A percentile compares a stretch with the other conserved stretches of the same genome.
Evolutionary conservation across 2,888 invertebrate species (phyloP).

Genomic region (Eurytoma californica): DNA sequence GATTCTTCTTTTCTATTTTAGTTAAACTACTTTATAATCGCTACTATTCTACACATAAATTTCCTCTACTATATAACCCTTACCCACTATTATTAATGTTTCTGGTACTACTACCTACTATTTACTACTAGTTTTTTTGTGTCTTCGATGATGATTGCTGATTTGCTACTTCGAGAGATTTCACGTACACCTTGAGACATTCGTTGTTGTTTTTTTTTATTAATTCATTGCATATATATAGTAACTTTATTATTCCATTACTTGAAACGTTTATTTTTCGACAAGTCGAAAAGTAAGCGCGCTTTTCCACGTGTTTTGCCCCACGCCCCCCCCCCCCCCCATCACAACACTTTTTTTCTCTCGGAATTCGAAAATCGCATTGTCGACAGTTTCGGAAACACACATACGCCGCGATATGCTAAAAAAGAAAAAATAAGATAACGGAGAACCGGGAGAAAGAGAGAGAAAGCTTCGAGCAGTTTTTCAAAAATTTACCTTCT

Average conservation of each 20-base stretch:
- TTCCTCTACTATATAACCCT: slow-evolving; percentile 62
- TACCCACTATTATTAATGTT: slow-evolving; percentile 61
- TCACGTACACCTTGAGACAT: slow-evolving; percentile 52
- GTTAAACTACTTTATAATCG: slow-evolving; percentile 69
- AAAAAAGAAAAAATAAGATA: slow-evolving; percentile 17
- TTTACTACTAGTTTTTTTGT: slow-evolving; percentile 67
- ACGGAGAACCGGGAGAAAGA: slow-evolving; percentile 43
- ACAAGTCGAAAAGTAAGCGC: slow-evolving; percentile 18
- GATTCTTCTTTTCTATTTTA: slow-evolving; percentile 69
- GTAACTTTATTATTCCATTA: slow-evolving; percentile 49
- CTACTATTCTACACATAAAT: slow-evolving; percentile 67
- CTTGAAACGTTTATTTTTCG: slow-evolving; percentile 43
- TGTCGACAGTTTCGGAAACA: slow-evolving; percentile 47
- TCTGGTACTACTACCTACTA: slow-evolving; percentile 62
- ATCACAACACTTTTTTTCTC: slow-evolving; percentile 50
- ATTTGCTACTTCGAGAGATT: slow-evolving; percentile 61
- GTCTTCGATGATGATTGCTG: slow-evolving; percentile 70
- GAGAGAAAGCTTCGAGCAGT: slow-evolving; percentile 25
- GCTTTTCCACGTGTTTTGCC: slow-evolving; percentile 43
- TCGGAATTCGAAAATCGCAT: slow-evolving; percentile 55
- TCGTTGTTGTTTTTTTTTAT: slow-evolving; percentile 42
- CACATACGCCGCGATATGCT: slow-evolving; percentile 31
- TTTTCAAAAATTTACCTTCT: slow-evolving; percentile 4
- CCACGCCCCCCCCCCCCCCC: slow-evolving; percentile 37
- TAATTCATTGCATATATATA: slow-evolving; percentile 46